A percentile compares a stretch with the other conserved stretches of the same genome.
Evolutionary conservation across 2,888 invertebrate genomes (phyloP).

Genomic region (Yponomeuta plumbellus): DNA sequence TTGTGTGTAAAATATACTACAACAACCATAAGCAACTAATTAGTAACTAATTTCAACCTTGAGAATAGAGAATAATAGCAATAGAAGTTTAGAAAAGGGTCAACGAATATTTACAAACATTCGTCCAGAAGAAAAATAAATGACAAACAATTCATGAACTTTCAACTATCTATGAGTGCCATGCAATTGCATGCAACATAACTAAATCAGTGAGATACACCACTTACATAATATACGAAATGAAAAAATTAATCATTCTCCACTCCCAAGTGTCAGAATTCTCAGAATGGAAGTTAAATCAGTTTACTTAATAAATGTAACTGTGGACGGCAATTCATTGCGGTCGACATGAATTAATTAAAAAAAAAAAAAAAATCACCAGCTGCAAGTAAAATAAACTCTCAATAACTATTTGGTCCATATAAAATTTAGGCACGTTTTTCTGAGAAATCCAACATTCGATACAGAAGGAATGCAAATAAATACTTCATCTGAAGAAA

Average conservation of each 20-base stretch:
- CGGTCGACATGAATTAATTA: not conserved
- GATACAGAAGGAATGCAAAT: slow-evolving; percentile 39
- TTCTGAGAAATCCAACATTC: slow-evolving; percentile 41
- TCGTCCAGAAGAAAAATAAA: not conserved
- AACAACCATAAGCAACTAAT: slow-evolving; percentile 39
- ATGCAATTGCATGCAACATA: not conserved
- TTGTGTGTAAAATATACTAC: slow-evolving; percentile 42
- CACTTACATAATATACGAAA: not conserved
- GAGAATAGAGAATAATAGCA: slow-evolving; percentile 14
- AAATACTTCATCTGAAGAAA: not conserved
- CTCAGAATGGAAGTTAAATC: slow-evolving; percentile 7
- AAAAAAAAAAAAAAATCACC: slow-evolving; percentile 30
- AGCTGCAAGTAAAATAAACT: not conserved
- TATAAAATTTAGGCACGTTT: slow-evolving; percentile 37
- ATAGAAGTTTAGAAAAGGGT: not conserved
- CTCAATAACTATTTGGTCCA: slow-evolving; percentile 1
- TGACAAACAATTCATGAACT: not conserved
- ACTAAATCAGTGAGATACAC: not conserved
- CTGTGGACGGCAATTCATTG: slow-evolving; percentile 4
- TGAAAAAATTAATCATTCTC: slow-evolving; percentile 8
- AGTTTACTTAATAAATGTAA: not conserved
- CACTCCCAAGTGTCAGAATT: slow-evolving; percentile 12
- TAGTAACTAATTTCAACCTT: slow-evolving; percentile 29
- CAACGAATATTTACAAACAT: no score
- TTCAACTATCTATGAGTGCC: not conserved